Evolutionary conservation across 2,888 invertebrate species (phyloP).

Genomic region (Stenurella melanura): DNA sequence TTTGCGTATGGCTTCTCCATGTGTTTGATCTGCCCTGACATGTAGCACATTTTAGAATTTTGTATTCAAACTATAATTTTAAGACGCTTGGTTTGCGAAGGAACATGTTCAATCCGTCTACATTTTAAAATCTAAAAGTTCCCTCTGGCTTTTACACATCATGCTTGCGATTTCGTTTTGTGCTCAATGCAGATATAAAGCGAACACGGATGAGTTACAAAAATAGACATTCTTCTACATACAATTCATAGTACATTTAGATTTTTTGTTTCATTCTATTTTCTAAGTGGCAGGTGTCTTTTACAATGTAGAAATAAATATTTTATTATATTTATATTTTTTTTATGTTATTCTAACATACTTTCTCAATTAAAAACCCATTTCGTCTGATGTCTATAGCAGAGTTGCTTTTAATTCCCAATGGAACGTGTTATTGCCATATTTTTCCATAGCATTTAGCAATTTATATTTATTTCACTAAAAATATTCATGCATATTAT

Average conservation of each 20-base stretch:
- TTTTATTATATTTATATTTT: too few species aligned
- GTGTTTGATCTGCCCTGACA: background rate
- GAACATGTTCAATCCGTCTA: background rate
- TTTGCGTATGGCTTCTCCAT: constrained; percentile 1
- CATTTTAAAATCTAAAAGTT: background rate
- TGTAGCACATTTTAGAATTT: background rate
- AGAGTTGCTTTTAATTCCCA: too few species aligned
- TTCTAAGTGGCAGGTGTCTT: too few species aligned
- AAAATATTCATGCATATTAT: too few species aligned
- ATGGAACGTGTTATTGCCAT: too few species aligned
- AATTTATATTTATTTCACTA: too few species aligned
- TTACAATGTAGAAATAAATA: too few species aligned
- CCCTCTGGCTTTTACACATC: background rate
- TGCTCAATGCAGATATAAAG: background rate
- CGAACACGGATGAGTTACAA: background rate
- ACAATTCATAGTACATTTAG: background rate
- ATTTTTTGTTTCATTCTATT: too few species aligned
- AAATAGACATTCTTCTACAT: background rate
- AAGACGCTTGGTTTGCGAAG: background rate
- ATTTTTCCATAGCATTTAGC: too few species aligned
- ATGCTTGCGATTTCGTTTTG: background rate
- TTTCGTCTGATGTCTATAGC: too few species aligned
- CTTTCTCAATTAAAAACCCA: too few species aligned
- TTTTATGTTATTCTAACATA: too few species aligned
- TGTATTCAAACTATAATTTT: background rate